A percentile compares a stretch with the other conserved stretches of the same genome.
phyloP scores from a whole-genome alignment of 2,888 invertebrate genomes.

The Drosophila gaucha region DNA sequence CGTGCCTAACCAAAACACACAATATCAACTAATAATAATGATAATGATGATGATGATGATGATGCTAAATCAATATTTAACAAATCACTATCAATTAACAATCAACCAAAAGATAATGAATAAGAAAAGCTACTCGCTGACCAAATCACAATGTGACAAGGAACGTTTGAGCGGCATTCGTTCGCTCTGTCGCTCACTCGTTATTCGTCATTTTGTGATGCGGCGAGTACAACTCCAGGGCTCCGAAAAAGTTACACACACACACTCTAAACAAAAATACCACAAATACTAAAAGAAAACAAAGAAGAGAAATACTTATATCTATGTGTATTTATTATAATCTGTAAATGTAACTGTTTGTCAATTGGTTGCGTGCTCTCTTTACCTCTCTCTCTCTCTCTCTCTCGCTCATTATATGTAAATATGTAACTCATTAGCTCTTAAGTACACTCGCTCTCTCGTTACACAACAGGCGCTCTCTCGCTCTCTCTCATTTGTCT shows the following conservation, averaged over 20 bases:
- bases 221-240: constrained; percentile 68
- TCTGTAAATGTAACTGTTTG: constrained; percentile 43
- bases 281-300: constrained; percentile 5
- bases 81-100: constrained; percentile 10
- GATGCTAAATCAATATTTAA: too few species aligned
- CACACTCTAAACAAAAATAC: constrained; percentile 5
- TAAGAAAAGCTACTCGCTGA: constrained; percentile 45
- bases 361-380: constrained; percentile 44
- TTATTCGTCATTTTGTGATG: constrained; percentile 64
- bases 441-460: constrained; percentile 1
- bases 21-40: constrained; percentile 49
- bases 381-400: constrained; percentile 2
- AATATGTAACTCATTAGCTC: constrained; percentile 32
- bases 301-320: constrained; percentile 2
- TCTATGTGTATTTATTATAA: constrained; percentile 10
- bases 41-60: too few species aligned
- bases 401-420: constrained; percentile 25
- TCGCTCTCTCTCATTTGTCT: constrained; percentile 14
- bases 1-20: constrained; percentile 65
- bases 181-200: constrained; percentile 36
- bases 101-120: constrained; percentile 11
- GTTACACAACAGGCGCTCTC: constrained; percentile 7
- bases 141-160: constrained; percentile 57
- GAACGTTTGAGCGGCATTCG: constrained; percentile 44
- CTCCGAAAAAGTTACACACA: constrained; percentile 3